Percentiles rank a stretch among this genome's conserved stretches.
phyloP scores from a whole-genome alignment of 2,797 vertebrate species.

The Pseudocheirus occidentalis region DNA sequence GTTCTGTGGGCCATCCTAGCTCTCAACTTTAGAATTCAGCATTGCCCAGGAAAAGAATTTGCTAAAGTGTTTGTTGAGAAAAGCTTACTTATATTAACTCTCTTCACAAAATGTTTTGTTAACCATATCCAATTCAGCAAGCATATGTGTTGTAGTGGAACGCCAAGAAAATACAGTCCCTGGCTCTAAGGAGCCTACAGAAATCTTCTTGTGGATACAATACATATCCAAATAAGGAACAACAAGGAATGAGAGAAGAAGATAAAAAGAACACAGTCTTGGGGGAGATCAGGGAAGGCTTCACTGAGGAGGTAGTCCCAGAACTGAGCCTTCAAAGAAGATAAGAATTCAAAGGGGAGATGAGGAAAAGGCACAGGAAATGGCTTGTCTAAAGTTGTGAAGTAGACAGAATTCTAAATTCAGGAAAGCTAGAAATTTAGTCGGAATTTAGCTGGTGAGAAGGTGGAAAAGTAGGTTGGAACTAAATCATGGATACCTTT shows the following conservation, averaged over 20 bases:
- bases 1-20: not conserved
- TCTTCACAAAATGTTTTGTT: not conserved
- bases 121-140: not conserved
- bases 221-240: not conserved
- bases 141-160: not conserved
- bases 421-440: not conserved
- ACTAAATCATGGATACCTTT: not conserved
- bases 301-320: not conserved
- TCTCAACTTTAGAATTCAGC: not conserved
- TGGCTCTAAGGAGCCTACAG: not conserved
- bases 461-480: not conserved
- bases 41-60: conserved; percentile 15
- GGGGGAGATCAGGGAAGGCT: not conserved
- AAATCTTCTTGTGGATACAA: not conserved
- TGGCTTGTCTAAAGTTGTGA: not conserved
- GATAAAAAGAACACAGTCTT: not conserved
- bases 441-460: not conserved
- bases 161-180: not conserved
- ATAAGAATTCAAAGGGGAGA: not conserved
- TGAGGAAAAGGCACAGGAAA: not conserved
- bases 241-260: not conserved
- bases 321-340: not conserved
- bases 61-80: not conserved
- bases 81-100: not conserved
- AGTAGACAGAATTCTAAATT: not conserved